phyloP scores from a whole-genome alignment of 2,113 vertebrate genomes.

The Tragelaphus buxtoni region DNA sequence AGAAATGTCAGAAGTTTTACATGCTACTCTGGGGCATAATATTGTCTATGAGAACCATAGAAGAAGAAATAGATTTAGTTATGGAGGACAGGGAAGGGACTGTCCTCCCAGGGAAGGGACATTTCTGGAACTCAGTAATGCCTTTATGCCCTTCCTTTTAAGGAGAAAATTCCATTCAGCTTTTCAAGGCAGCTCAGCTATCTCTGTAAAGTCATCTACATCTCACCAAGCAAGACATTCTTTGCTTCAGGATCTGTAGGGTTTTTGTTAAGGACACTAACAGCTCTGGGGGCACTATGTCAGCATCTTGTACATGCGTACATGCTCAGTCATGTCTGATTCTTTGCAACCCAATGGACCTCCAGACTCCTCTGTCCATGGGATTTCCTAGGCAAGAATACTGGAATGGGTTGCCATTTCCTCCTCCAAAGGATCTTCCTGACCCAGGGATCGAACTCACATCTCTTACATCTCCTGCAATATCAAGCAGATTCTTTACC shows the following conservation, averaged over 20 bases:
- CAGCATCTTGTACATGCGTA: background rate
- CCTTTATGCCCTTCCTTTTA: background rate
- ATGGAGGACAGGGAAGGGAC: background rate
- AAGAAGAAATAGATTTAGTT: background rate
- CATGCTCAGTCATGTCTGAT: accelerated
- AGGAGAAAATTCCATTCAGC: background rate
- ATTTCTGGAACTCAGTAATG: background rate
- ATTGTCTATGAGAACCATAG: background rate
- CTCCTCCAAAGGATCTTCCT: background rate
- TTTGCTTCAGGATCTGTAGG: background rate
- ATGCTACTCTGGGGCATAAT: no score
- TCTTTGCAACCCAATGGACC: background rate
- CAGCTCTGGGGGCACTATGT: background rate
- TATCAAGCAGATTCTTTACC: background rate
- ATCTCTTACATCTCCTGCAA: background rate
- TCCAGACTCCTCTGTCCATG: background rate
- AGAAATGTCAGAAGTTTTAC: background rate
- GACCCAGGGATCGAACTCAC: background rate
- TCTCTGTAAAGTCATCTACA: background rate
- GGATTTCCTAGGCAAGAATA: background rate
- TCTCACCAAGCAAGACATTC: background rate
- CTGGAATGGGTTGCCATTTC: background rate
- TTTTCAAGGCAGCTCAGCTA: background rate
- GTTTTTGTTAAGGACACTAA: background rate
- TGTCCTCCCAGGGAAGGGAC: no score